phyloP scores from a whole-genome alignment of 1,140 invertebrate genomes.

The Papilio machaon region DNA sequence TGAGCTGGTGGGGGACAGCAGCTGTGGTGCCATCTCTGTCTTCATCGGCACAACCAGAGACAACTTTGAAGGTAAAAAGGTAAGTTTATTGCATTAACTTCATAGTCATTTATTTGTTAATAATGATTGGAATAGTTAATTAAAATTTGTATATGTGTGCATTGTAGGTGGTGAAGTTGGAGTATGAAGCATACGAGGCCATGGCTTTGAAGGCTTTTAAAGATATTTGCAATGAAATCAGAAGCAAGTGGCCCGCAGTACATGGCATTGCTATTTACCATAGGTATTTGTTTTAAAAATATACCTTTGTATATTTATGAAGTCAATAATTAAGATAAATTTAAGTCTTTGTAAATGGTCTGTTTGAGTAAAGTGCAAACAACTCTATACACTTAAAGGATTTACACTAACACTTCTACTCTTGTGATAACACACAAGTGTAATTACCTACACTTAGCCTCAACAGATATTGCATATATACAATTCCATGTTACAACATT shows the following conservation, averaged over 20 bases:
- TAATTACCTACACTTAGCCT: no score
- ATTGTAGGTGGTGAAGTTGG: slow-evolving; percentile 87
- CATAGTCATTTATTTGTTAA: background rate
- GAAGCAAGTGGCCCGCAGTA: slow-evolving; percentile 87
- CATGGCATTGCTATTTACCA: slow-evolving; percentile 91
- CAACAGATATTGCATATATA: no score
- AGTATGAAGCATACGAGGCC: slow-evolving; percentile 96
- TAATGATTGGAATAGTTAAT: background rate
- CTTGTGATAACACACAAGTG: no score
- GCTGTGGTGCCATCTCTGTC: slow-evolving; percentile 93
- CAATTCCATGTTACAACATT: no score
- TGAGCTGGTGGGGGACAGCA: slow-evolving; percentile 85
- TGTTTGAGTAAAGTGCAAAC: no score
- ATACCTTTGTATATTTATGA: background rate
- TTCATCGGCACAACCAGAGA: slow-evolving; percentile 97
- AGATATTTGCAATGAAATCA: slow-evolving; percentile 88
- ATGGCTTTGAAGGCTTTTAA: slow-evolving; percentile 95
- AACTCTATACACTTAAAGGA: no score
- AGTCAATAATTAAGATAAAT: no score
- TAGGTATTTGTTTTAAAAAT: slow-evolving; percentile 77
- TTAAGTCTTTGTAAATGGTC: no score
- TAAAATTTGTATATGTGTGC: background rate
- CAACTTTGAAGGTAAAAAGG: slow-evolving; percentile 93
- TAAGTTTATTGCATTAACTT: slow-evolving; percentile 58
- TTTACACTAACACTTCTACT: no score